Percentiles rank a stretch among this genome's conserved stretches.
phyloP scores from a whole-genome alignment of 1,140 invertebrate genomes.

The Zaprionus gabonicus region DNA sequence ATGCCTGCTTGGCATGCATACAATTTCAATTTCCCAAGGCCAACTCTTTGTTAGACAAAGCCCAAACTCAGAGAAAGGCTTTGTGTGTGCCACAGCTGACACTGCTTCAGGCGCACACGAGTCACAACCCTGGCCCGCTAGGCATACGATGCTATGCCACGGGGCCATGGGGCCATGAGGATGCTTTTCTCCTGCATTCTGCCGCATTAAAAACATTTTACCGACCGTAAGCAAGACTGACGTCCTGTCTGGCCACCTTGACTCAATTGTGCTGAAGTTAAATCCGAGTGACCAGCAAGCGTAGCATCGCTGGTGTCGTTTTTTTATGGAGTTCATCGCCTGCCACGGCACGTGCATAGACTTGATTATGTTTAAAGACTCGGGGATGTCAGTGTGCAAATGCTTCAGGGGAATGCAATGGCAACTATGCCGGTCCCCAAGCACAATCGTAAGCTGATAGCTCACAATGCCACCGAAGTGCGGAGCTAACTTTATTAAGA shows the following conservation, averaged over 20 bases:
- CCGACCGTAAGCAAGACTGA: constrained; percentile 16
- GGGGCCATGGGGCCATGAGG: too few species aligned
- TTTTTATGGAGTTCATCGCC: constrained; percentile 57
- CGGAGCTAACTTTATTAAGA: constrained; percentile 35
- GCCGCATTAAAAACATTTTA: constrained; percentile 22
- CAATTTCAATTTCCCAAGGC: constrained; percentile 31
- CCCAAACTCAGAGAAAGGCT: not conserved
- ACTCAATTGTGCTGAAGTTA: constrained; percentile 36
- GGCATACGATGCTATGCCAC: not conserved
- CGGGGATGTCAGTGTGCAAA: constrained; percentile 16
- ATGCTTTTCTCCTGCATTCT: not conserved
- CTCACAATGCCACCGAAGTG: constrained; percentile 1
- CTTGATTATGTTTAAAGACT: constrained; percentile 38
- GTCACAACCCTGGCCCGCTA: not conserved
- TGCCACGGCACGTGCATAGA: constrained; percentile 48
- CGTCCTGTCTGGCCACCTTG: constrained; percentile 14
- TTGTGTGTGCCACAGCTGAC: not conserved
- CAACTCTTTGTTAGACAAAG: constrained; percentile 28
- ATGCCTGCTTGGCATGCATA: constrained; percentile 15
- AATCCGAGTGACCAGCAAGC: constrained; percentile 11
- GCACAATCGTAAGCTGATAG: constrained; percentile 38
- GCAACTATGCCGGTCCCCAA: not conserved
- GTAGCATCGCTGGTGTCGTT: not conserved
- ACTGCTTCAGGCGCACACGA: not conserved
- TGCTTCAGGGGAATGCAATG: not conserved